Evolutionary conservation across 2,797 vertebrate species (phyloP).

Genomic region (Pseudomugil tenellus): DNA sequence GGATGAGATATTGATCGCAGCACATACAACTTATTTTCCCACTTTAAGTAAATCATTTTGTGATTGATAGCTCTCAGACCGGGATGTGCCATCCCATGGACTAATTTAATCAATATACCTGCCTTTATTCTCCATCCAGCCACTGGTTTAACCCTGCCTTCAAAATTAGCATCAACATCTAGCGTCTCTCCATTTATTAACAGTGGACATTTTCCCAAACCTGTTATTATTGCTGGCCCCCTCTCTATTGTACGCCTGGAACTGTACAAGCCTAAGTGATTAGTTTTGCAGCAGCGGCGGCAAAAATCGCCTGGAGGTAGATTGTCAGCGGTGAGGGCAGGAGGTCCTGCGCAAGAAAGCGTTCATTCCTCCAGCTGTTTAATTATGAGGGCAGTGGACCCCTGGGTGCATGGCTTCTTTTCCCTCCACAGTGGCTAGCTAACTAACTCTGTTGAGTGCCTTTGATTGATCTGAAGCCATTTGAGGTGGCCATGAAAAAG

Average conservation of each 20-base stretch:
- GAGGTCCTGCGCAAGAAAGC: constrained; percentile 58
- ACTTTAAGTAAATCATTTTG: constrained; percentile 67
- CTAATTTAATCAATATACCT: constrained; percentile 44
- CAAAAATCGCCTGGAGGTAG: constrained; percentile 55
- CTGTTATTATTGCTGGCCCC: constrained; percentile 58
- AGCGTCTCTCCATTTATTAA: constrained; percentile 58
- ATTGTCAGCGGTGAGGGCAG: constrained; percentile 54
- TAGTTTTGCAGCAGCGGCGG: constrained; percentile 55
- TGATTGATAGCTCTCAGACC: constrained; percentile 59
- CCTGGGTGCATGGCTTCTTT: constrained; percentile 55
- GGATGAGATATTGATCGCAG: constrained; percentile 74
- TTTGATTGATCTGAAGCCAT: constrained; percentile 71
- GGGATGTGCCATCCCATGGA: constrained; percentile 37
- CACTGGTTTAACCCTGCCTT: constrained; percentile 40
- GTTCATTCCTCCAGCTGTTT: constrained; percentile 72
- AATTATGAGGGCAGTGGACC: constrained; percentile 70
- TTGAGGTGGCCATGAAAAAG: constrained; percentile 64
- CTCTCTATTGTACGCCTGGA: constrained; percentile 44
- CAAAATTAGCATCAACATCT: constrained; percentile 49
- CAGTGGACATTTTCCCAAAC: constrained; percentile 62
- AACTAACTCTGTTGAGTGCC: constrained; percentile 71
- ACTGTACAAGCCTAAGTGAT: constrained; percentile 72
- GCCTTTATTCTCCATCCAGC: constrained; percentile 12
- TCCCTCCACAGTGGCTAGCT: constrained; percentile 60
- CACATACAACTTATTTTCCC: constrained; percentile 61